A percentile compares a stretch with the other conserved stretches of the same genome.
These are phyloP conservation scores for Cyrtodaria siliqua DNA, from an alignment of 2,888 invertebrate species.

Conservation along the genomic window DNA sequence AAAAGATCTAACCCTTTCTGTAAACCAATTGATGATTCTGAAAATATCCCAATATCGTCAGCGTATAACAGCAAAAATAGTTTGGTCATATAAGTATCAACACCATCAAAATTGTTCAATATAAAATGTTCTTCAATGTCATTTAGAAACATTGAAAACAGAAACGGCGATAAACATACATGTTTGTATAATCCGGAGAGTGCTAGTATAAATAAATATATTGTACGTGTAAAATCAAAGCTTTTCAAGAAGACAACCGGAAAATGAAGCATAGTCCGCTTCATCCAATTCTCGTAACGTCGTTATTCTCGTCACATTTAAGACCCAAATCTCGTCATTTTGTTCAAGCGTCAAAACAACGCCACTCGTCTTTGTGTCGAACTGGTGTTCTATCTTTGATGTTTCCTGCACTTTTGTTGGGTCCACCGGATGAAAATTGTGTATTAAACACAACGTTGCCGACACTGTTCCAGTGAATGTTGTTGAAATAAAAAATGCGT, in stretches of 20 bases:
- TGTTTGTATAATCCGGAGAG: no score
- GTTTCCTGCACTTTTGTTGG: conserved; percentile 12
- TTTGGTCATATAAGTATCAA: no score
- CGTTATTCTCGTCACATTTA: conserved; percentile 15
- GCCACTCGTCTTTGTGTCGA: conserved; percentile 22
- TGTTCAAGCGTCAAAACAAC: conserved; percentile 17
- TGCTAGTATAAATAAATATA: no score
- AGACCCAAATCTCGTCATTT: conserved; percentile 29
- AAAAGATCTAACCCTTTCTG: no score
- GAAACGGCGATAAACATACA: no score
- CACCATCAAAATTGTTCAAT: no score
- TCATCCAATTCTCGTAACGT: neutral
- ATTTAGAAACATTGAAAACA: no score
- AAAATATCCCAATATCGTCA: no score
- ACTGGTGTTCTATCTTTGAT: neutral
- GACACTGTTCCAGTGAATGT: conserved; percentile 6
- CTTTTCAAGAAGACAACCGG: neutral
- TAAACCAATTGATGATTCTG: no score
- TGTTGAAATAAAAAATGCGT: conserved; percentile 22
- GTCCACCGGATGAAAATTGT: conserved; percentile 25
- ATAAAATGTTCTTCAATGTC: no score
- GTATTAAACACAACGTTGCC: conserved; percentile 17
- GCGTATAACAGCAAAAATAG: no score
- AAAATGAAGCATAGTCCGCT: conserved; percentile 5
- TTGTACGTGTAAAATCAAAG: no score